These are phyloP conservation scores for Hydrotaea diabolus DNA, from an alignment of 2,888 invertebrate species.

Conservation along the genomic window DNA sequence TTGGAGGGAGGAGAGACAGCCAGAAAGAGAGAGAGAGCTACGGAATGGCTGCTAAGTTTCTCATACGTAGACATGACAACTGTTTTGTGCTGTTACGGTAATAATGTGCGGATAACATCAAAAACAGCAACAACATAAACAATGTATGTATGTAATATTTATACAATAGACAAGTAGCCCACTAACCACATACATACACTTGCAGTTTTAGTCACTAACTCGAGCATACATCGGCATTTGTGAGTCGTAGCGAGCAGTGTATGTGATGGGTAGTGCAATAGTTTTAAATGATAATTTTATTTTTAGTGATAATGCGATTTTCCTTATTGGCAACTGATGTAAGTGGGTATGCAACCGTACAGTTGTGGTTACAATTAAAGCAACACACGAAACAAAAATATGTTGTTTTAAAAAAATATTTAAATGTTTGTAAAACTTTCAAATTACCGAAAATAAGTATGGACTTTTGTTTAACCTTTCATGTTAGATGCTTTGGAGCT, in stretches of 20 bases:
- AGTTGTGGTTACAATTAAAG: no score
- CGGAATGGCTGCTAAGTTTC: not conserved
- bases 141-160: not conserved
- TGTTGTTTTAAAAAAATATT: no score
- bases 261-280: not conserved
- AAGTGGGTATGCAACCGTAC: no score
- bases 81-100: not conserved
- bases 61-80: no score
- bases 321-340: not conserved
- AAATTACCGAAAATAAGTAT: no score
- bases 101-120: not conserved
- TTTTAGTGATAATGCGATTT: not conserved
- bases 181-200: not conserved
- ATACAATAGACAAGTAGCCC: slow-evolving; percentile 2
- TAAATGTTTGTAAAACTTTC: no score
- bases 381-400: no score
- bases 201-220: not conserved
- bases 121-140: not conserved
- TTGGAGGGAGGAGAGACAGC: no score
- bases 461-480: no score
- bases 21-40: no score
- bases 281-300: no score
- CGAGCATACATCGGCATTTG: not conserved
- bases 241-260: not conserved
- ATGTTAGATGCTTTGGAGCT: no score